Conservation (phyloP, 2,113 vertebrate species). For the Ceyx cyanopectus region DNA sequence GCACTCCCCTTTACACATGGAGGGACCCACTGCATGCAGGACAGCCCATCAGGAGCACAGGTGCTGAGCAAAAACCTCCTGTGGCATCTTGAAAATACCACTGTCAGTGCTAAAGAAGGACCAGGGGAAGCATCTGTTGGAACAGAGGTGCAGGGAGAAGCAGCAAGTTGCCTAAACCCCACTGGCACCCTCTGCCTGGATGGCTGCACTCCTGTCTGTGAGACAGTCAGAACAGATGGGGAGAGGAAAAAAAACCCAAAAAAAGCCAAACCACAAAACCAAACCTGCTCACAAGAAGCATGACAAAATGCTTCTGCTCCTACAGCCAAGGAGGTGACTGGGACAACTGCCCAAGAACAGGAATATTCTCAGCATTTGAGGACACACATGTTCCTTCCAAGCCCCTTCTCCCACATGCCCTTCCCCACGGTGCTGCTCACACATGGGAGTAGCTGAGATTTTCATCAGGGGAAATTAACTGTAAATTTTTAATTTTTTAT, state of each 20-base stretch:
- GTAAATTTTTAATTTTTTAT: neutral
- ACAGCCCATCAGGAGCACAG: neutral
- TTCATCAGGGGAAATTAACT: neutral
- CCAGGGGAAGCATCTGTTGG: neutral
- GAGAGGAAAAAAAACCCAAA: neutral
- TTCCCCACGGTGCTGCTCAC: neutral
- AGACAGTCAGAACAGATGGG: neutral
- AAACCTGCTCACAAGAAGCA: neutral
- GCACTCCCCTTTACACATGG: neutral
- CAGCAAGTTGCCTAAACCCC: neutral
- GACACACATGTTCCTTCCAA: neutral
- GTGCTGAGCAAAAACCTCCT: neutral
- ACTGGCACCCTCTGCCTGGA: neutral
- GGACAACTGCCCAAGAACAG: neutral
- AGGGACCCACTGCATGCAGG: neutral
- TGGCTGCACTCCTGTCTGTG: neutral
- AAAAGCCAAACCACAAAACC: neutral
- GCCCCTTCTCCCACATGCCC: neutral
- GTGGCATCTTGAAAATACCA: neutral
- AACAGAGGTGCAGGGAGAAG: neutral
- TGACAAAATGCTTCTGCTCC: neutral
- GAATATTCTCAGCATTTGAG: neutral
- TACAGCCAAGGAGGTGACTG: neutral
- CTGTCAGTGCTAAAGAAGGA: neutral
- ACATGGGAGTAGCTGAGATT: accelerated